phyloP scores from a whole-genome alignment of 2,797 vertebrate species.

The Ceryle rudis region DNA sequence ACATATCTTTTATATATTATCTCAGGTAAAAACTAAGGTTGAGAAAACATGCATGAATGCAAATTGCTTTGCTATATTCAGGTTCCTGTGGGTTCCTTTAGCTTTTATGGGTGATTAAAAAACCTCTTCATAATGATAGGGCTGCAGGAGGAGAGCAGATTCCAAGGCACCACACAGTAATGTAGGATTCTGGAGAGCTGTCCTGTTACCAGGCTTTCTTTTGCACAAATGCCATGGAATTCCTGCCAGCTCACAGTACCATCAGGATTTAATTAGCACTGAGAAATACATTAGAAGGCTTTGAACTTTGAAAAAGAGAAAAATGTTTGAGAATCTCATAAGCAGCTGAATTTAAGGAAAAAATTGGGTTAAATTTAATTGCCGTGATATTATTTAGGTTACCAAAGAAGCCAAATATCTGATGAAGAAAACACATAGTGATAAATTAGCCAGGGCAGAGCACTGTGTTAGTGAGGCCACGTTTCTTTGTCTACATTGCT shows the following conservation, averaged over 20 bases:
- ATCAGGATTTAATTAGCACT: slow-evolving; percentile 29
- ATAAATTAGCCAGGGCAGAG: neutral
- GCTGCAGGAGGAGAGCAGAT: neutral
- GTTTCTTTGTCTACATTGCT: neutral
- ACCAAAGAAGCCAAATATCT: neutral
- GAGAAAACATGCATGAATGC: slow-evolving; percentile 42
- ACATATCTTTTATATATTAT: slow-evolving; percentile 57
- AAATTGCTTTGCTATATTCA: slow-evolving; percentile 73
- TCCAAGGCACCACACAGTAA: neutral
- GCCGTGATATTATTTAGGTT: neutral
- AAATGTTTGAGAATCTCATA: slow-evolving; percentile 43
- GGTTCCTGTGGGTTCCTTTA: slow-evolving; percentile 60
- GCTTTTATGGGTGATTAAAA: slow-evolving; percentile 67
- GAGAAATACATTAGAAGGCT: slow-evolving; percentile 5
- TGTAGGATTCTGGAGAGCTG: neutral
- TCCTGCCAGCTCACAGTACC: neutral
- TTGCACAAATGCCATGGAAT: neutral
- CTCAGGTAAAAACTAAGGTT: slow-evolving; percentile 61
- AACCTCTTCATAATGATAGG: neutral
- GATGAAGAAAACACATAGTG: neutral
- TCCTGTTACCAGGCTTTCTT: neutral
- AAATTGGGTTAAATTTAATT: neutral
- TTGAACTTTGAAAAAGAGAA: slow-evolving; percentile 12
- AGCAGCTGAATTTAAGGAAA: neutral
- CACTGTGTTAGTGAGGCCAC: neutral